These are phyloP conservation scores for Trichechus manatus DNA, from an alignment of 2,113 vertebrate genomes.

Conservation along the genomic window DNA sequence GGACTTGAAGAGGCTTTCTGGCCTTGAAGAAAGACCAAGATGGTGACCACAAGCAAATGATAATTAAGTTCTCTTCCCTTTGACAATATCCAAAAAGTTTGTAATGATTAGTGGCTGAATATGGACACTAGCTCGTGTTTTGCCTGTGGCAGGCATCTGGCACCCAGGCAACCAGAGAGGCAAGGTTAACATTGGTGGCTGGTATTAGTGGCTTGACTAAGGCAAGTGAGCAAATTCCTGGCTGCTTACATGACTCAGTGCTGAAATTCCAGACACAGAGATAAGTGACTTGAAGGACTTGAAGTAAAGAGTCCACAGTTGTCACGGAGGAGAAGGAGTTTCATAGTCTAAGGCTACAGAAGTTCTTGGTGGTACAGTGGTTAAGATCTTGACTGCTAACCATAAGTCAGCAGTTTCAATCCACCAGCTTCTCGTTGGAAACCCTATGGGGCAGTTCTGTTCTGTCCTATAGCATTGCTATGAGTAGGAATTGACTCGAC, in stretches of 20 bases:
- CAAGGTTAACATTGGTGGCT: too few relatives aligned
- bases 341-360: not conserved
- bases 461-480: too few relatives aligned
- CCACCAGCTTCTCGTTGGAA: too few relatives aligned
- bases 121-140: not conserved
- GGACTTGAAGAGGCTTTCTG: not conserved
- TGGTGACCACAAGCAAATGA: too few relatives aligned
- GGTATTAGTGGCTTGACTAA: rapidly evolving
- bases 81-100: not conserved
- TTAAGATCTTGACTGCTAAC: too few relatives aligned
- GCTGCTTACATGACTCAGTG: too few relatives aligned
- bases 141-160: not conserved
- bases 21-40: not conserved
- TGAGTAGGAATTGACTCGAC: too few relatives aligned
- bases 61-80: not conserved
- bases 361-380: not conserved
- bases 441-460: too few relatives aligned
- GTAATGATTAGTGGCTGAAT: too few relatives aligned
- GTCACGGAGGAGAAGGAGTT: not conserved
- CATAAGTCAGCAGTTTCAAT: too few relatives aligned
- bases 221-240: rapidly evolving
- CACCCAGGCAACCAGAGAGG: not conserved
- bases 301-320: rapidly evolving
- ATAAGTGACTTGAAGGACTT: not conserved
- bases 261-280: not conserved